phyloP scores from a whole-genome alignment of 2,797 vertebrate genomes.

The Myoxocephalus aenaeus region DNA sequence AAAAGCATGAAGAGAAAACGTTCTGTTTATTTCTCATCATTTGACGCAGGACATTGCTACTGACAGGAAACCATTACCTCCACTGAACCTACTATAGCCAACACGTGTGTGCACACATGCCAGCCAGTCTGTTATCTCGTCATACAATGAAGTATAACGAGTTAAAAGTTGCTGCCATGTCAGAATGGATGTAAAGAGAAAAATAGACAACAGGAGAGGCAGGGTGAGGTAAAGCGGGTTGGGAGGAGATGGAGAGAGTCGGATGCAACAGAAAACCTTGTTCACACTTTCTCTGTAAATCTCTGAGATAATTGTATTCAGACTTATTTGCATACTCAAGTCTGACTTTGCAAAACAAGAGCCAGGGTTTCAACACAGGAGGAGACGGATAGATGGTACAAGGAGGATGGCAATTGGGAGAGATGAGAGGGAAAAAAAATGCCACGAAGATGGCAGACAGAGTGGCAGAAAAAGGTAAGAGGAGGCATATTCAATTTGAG shows the following conservation, averaged over 20 bases:
- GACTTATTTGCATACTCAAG: constrained; percentile 14
- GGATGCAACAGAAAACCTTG: constrained; percentile 14
- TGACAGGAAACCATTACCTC: not conserved
- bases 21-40: not conserved
- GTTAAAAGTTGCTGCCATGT: not conserved
- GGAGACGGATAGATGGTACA: not conserved
- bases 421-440: constrained; percentile 15
- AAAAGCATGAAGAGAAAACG: not conserved
- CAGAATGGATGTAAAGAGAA: not conserved
- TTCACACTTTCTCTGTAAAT: constrained; percentile 12
- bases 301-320: constrained; percentile 32
- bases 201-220: not conserved
- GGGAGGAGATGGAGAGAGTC: constrained; percentile 14
- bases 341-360: constrained; percentile 31
- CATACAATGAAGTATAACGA: not conserved
- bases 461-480: not conserved
- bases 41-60: not conserved
- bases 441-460: constrained; percentile 4
- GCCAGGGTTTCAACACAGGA: constrained; percentile 19
- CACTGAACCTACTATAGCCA: not conserved
- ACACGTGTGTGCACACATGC: not conserved
- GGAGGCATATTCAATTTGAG: constrained; percentile 30
- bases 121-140: constrained; percentile 1
- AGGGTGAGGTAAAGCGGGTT: not conserved
- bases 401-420: not conserved